Evolutionary conservation across 2,797 vertebrate genomes (phyloP).

Genomic region (Muscicapa comitata): DNA sequence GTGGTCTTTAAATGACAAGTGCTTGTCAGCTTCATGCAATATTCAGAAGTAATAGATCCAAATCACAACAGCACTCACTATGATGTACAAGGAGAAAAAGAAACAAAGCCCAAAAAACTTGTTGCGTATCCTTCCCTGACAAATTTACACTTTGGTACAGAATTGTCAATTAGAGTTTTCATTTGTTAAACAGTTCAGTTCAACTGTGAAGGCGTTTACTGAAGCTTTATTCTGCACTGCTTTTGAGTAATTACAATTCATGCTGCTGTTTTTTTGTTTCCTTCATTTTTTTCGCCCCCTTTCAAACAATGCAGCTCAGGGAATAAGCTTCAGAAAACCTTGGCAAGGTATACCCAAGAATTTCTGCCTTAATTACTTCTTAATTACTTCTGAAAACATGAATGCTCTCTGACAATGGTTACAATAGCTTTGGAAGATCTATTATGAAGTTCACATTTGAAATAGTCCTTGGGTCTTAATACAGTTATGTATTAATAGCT

Average conservation of each 20-base stretch:
- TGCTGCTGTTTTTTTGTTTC: background rate
- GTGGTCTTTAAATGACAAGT: slow-evolving; percentile 85
- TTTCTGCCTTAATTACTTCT: slow-evolving; percentile 62
- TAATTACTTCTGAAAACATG: slow-evolving; percentile 63
- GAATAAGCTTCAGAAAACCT: slow-evolving; percentile 68
- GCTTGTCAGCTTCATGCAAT: slow-evolving; percentile 83
- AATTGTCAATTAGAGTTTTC: slow-evolving; percentile 77
- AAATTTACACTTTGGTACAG: slow-evolving; percentile 76
- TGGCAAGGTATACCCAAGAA: slow-evolving; percentile 49
- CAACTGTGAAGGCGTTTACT: slow-evolving; percentile 76
- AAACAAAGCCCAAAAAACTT: slow-evolving; percentile 60
- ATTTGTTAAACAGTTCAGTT: slow-evolving; percentile 76
- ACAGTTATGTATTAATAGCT: background rate
- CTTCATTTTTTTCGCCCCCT: background rate
- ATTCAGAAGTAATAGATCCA: slow-evolving; percentile 83
- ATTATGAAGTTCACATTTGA: slow-evolving; percentile 1
- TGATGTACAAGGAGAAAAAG: slow-evolving; percentile 70
- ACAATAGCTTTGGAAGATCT: slow-evolving; percentile 30
- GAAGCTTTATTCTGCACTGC: slow-evolving; percentile 63
- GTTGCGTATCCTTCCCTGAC: slow-evolving; percentile 75
- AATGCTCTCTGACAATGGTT: slow-evolving; percentile 32
- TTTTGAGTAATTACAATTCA: slow-evolving; percentile 70
- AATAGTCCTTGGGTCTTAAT: slow-evolving; percentile 2
- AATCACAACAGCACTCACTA: slow-evolving; percentile 76
- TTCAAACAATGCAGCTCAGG: slow-evolving; percentile 53